Evolutionary conservation across 2,888 invertebrate genomes (phyloP), one percentile per base, ranked within the genome.

Genomic region (Xestia rhomboidea): DNA sequence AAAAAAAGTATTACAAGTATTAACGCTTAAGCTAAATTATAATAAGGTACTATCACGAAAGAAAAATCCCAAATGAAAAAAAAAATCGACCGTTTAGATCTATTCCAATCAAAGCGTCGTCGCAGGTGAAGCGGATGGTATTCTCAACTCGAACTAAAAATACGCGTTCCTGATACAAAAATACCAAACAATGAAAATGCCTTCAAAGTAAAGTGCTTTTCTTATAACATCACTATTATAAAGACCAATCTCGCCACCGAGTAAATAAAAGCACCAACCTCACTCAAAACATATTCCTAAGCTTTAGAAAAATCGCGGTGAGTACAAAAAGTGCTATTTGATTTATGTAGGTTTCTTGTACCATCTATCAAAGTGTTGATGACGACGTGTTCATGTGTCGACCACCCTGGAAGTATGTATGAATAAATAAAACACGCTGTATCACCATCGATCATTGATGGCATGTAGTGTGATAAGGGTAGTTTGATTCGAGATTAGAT

Each of bases 321-420:
- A 30, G 67, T 72, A 77, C 66, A 77, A 85, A 84, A 87, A 66
- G 46, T 51, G 38, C 27, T 62, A 4, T 70, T 63, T 66, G 73
- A 83, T 83, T 79, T 84, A 87, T 88, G 85, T 68, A 84, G 76
- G 70, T 64, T 69, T 24, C n/a, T 51, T 60, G 60, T 44, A 34
- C 79, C 85, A 82, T 87, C 85, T 77, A 87, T 87, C 89, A 87
- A 70, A 70, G 18, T 27, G 74, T 73, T 60, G 74, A 80, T 84
- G 88, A 88, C 84, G 74, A 86, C 73, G 81, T 86, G 81, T 77
- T 83, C 68, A 81, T 79, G 70, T 77, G 77, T 73, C 68, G 68
- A 60, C 68, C 41, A 64, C 2, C 60, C 62, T 64, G 34, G 27
- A 67, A 64, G 41, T 41, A n/a, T 73, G 44, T 38, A 79, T 79